Base-by-base conservation (phyloP, 2,888 invertebrate species). In the Aphrophora alni region DNA sequence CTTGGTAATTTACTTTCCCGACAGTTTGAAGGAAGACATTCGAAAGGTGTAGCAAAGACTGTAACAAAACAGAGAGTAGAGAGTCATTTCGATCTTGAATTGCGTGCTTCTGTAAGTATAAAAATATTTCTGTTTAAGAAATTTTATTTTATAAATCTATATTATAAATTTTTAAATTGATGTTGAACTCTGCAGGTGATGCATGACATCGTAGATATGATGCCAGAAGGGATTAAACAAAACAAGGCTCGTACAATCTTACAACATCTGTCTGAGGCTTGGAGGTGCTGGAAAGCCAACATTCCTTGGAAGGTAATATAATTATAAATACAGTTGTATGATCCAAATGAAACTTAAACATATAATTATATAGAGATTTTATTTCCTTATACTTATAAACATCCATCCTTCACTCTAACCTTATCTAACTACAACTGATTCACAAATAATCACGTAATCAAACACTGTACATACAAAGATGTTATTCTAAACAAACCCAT, bases 181-280 rank as follows among this genome's bases (percentile, higher is more conserved):
- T 44, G 17, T 73, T 24, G n/a, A n/a, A n/a, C n/a, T 51, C 33
- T 82, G 21, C 74, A 86, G 86, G 86, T 92, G 24, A 93, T 93
- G 93, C 93, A 93, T 86, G 99, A 99, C 87, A 99, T 99, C 84
- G 95, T 99, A n/a, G 99, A 99, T 87, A 99, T 99, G 99, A 99
- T 99, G 99, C 99, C 99, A 0, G 99, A 99, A 89, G 99, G 99
- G 84, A 99, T 99, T 88, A 99, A 99, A 87, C 99, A 99, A 89
- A 99, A 99, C 89, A 99, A 99, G 89, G 99, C 99, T 0, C 92
- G 99, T 85, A 99, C 99, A 2, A 99, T 99, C 86, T 91, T 99
- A 85, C 99, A 99, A 88, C 99, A 99, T 91, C 90, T 99, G 82
- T 98, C 98, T 38, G 99, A 99, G 89, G 99, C 99, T 0, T 99